These are phyloP conservation scores for Genyomyrus donnyi DNA, from an alignment of 2,113 vertebrate genomes.

Conservation along the genomic window DNA sequence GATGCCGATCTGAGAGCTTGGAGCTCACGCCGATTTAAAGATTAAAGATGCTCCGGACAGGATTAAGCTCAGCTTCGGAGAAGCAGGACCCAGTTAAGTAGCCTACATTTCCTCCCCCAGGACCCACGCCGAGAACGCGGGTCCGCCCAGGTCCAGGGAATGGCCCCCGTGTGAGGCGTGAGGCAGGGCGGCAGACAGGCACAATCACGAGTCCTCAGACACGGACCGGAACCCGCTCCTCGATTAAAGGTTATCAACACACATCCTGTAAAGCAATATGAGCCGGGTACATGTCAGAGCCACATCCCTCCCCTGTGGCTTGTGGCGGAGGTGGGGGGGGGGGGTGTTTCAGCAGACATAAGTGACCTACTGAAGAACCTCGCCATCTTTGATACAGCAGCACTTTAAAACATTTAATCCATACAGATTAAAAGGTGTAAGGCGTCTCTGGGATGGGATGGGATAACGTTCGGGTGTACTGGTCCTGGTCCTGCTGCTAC, in stretches of 20 bases:
- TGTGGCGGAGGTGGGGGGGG: neutral
- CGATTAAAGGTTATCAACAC: neutral
- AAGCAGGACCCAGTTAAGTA: neutral
- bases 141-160: neutral
- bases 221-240: neutral
- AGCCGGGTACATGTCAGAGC: neutral
- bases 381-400: neutral
- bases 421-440: neutral
- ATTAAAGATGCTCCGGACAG: constrained; percentile 5
- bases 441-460: too few relatives aligned
- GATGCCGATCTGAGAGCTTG: neutral
- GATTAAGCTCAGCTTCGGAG: neutral
- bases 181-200: neutral
- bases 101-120: neutral
- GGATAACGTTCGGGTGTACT: neutral
- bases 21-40: neutral
- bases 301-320: neutral
- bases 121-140: neutral
- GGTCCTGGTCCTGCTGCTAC: neutral
- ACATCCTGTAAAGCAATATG: neutral
- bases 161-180: neutral
- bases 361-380: neutral
- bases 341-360: neutral
- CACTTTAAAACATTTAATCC: neutral
- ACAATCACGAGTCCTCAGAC: neutral